Evolutionary conservation across 2,888 invertebrate species (phyloP).

Genomic region (Conops quadrifasciatus): DNA sequence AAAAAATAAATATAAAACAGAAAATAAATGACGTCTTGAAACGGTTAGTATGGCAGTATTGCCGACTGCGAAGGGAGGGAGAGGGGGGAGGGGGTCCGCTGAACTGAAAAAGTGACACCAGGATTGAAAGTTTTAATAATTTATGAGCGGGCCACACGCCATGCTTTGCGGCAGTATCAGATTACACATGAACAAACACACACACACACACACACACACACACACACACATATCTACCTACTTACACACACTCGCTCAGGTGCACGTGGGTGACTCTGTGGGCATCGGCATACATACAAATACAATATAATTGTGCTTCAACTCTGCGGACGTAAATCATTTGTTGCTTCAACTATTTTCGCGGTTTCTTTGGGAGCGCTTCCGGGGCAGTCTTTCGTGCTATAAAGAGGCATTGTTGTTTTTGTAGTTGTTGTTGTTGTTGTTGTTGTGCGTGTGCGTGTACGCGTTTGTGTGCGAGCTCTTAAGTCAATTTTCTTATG

Average conservation of each 20-base stretch:
- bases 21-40: constrained; percentile 3
- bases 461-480: neutral
- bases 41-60: neutral
- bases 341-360: constrained; percentile 26
- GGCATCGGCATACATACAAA: neutral
- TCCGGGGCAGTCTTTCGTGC: neutral
- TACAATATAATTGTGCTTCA: constrained; percentile 19
- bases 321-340: constrained; percentile 25
- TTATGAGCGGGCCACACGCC: constrained; percentile 26
- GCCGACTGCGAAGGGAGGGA: neutral
- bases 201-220: constrained; percentile 12
- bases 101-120: constrained; percentile 16
- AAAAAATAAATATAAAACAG: neutral
- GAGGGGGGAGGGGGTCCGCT: neutral
- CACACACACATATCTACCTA: neutral
- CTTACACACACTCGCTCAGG: neutral
- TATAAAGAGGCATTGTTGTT: no score
- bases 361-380: neutral
- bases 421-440: neutral
- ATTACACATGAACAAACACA: neutral
- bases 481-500: neutral
- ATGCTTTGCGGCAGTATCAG: neutral
- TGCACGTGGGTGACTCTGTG: no score
- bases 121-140: constrained; percentile 16
- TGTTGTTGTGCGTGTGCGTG: neutral